Percentiles rank a stretch among this genome's conserved stretches.
phyloP scores from a whole-genome alignment of 2,113 vertebrate species.

The Stigmatopora nigra region DNA sequence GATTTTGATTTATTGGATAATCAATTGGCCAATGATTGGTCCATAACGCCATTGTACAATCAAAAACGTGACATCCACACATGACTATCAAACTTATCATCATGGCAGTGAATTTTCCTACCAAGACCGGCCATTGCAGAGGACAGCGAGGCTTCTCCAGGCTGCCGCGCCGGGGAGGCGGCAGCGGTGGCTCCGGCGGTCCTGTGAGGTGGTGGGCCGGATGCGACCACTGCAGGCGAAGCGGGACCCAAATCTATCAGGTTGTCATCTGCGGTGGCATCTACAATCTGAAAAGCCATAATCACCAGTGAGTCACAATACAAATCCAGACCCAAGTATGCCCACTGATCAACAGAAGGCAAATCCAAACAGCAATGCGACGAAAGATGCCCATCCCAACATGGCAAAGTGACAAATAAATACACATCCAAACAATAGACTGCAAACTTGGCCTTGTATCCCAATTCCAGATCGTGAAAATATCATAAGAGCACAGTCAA shows the following conservation, averaged over 20 bases:
- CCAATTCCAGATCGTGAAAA: neutral
- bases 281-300: conserved; percentile 77
- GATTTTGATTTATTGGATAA: too few relatives aligned
- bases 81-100: neutral
- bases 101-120: conserved; percentile 52
- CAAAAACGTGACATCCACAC: neutral
- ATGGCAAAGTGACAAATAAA: conserved; percentile 16
- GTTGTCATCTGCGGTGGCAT: conserved; percentile 88
- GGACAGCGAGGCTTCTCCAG: conserved; percentile 68
- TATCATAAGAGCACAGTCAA: neutral
- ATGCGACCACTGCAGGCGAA: conserved; percentile 90
- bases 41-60: too few relatives aligned
- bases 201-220: conserved; percentile 47
- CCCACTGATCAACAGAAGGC: conserved; percentile 38
- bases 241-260: conserved; percentile 94
- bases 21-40: too few relatives aligned
- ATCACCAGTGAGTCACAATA: conserved; percentile 58
- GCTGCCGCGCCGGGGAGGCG: conserved; percentile 27
- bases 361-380: conserved; percentile 32
- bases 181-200: conserved; percentile 21
- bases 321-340: conserved; percentile 51
- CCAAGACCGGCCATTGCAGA: conserved; percentile 84
- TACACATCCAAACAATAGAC: conserved; percentile 18
- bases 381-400: conserved; percentile 9
- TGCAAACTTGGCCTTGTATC: conserved; percentile 5